A percentile compares a stretch with the other conserved stretches of the same genome.
phyloP scores from a whole-genome alignment of 2,113 vertebrate genomes.

The Pseudois nayaur region DNA sequence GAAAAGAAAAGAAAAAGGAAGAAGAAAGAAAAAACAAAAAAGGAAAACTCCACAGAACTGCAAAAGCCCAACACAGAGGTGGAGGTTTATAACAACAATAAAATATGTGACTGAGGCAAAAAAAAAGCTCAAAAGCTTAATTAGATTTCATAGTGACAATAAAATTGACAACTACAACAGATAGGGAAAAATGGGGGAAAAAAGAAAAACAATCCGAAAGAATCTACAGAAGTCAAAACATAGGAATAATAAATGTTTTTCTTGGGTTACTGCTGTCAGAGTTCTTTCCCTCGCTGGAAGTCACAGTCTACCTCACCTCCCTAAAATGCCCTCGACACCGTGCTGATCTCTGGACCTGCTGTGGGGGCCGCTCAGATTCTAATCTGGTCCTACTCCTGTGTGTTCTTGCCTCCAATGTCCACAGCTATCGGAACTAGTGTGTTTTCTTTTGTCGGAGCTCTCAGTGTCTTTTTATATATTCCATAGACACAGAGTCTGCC shows the following conservation, averaged over 20 bases:
- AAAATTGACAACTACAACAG: neutral
- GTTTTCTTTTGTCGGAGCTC: neutral
- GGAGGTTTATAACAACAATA: neutral
- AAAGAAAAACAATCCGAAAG: neutral
- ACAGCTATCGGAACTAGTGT: rapidly evolving
- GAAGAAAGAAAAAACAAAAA: no score
- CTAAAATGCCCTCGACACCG: rapidly evolving
- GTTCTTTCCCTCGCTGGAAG: neutral
- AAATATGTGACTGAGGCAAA: neutral
- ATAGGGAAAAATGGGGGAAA: rapidly evolving
- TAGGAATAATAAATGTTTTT: neutral
- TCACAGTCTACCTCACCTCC: neutral
- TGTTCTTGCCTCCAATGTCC: neutral
- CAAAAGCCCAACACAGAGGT: no score
- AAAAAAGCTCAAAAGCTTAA: neutral
- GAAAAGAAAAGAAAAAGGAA: no score
- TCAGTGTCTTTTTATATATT: rapidly evolving
- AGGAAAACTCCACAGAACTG: no score
- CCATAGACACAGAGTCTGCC: neutral
- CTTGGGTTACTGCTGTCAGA: neutral
- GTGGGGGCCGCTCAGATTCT: neutral
- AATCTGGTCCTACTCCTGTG: neutral
- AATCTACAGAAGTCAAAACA: neutral
- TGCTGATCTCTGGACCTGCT: neutral
- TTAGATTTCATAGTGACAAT: neutral